These are phyloP conservation scores for Leptinotarsa texana DNA, from an alignment of 1,140 invertebrate species.

Conservation along the genomic window DNA sequence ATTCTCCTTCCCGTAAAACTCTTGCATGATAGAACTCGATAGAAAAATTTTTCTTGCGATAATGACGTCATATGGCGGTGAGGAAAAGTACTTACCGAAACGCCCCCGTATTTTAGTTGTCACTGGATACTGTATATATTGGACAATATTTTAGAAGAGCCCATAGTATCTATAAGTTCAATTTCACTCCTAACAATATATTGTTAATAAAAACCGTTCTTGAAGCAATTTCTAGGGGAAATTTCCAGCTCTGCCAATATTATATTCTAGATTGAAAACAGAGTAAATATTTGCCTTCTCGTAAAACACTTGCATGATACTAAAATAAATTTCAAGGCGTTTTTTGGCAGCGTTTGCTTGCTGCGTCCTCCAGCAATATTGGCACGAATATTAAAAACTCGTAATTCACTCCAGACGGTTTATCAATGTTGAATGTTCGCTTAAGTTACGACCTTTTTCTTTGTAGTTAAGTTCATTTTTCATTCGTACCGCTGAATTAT, in stretches of 20 bases:
- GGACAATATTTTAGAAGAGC: too few relatives aligned
- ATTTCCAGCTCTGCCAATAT: not conserved
- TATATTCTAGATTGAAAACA: conserved; percentile 4
- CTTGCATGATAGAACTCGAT: too few relatives aligned
- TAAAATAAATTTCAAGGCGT: not conserved
- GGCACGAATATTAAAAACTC: conserved; percentile 40
- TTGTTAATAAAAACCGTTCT: too few relatives aligned
- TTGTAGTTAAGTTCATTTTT: conserved; percentile 36
- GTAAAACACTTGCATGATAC: conserved; percentile 1
- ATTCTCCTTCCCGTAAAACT: too few relatives aligned
- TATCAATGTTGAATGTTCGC: conserved; percentile 38
- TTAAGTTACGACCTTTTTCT: conserved; percentile 28
- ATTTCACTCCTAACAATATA: too few relatives aligned
- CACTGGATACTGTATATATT: too few relatives aligned
- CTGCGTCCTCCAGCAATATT: conserved; percentile 26
- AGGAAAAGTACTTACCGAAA: too few relatives aligned
- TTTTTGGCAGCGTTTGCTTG: not conserved
- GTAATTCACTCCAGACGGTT: conserved; percentile 38
- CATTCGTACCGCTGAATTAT: conserved; percentile 36
- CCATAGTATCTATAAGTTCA: too few relatives aligned
- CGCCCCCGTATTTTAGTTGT: too few relatives aligned
- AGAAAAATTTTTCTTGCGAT: too few relatives aligned
- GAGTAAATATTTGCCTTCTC: not conserved
- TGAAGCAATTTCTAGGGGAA: too few relatives aligned
- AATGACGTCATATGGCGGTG: too few relatives aligned